Evolutionary conservation across 2,797 vertebrate genomes (phyloP), one percentile per base, ranked within the genome.

Genomic region (Trematomus bernacchii): DNA sequence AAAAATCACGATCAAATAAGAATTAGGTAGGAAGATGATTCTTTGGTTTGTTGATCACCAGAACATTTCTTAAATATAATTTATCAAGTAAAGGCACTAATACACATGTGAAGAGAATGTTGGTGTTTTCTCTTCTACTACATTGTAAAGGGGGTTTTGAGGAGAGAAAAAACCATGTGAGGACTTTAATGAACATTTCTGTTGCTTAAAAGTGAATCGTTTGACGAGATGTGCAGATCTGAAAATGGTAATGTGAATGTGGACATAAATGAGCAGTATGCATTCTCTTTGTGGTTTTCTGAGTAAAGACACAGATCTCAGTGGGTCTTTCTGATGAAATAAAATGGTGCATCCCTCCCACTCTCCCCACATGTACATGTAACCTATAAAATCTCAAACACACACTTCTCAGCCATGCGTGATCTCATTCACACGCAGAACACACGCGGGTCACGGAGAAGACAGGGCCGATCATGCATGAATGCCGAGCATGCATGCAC

Each of bases 371-470:
- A 76, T 47, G 27, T 53, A 73, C 62, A 76, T 46, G 33, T 54
- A 79, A 77, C 53, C 72, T n/a, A 71, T 70, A 62, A 79, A 79
- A 58, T 18, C 67, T 54, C 27, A 23, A 51, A 55, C 57, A 65
- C 58, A 63, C 73, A 79, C 27, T 37, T 37, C 6, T 47, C 79
- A 77, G 44, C 58, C 73, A 84, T n/a, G 75, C 82, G 76, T 83
- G 70, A 80, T 70, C 37, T 65, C 75, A 66, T 59, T 79, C 76
- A 77, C 80, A 84, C 10, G 58, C 77, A 66, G 68, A 82, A 85
- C 72, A 76, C 79, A 77, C 64, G 19, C 71, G 80, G 78, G 70
- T 83, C 79, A 82, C 37, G 1, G 70, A 69, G 50, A 73, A 83
- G 73, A 81, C 68, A 71, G 47, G 51, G 9, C 33, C 3, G 15